Conservation (phyloP, 2,113 vertebrate genomes). For the Coptodon bakossiorum region DNA sequence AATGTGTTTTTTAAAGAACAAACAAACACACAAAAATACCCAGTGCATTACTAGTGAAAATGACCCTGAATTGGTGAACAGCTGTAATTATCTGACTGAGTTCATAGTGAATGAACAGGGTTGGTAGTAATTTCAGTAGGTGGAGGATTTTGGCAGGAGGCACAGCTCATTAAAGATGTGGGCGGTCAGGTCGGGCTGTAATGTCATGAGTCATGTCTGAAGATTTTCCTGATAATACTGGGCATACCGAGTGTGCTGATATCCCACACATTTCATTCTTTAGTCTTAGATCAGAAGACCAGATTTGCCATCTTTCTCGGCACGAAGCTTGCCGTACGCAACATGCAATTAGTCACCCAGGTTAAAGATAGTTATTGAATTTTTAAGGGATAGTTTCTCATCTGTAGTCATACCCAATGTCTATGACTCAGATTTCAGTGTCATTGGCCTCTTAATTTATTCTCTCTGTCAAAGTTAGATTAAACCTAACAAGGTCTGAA, state of each 20-base stretch:
- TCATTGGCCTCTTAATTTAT: neutral
- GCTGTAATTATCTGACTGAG: neutral
- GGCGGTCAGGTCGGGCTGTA: neutral
- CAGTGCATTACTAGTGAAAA: neutral
- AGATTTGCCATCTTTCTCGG: neutral
- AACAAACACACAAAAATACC: neutral
- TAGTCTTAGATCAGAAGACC: neutral
- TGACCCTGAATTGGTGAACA: neutral
- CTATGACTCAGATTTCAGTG: neutral
- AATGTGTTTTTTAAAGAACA: neutral
- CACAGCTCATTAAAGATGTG: neutral
- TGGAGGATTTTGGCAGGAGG: neutral
- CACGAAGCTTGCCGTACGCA: fast-evolving
- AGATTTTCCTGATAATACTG: neutral
- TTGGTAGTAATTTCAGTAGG: neutral
- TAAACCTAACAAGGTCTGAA: neutral
- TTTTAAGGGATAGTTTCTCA: neutral
- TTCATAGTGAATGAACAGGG: neutral
- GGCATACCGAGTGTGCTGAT: neutral
- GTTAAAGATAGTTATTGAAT: neutral
- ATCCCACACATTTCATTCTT: neutral
- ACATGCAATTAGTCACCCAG: neutral
- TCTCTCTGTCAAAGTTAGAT: neutral
- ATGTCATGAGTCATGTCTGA: slow-evolving; percentile 14
- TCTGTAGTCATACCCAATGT: neutral